These are phyloP conservation scores for Eupelmus urozonus DNA, from an alignment of 2,888 invertebrate genomes.

Conservation along the genomic window DNA sequence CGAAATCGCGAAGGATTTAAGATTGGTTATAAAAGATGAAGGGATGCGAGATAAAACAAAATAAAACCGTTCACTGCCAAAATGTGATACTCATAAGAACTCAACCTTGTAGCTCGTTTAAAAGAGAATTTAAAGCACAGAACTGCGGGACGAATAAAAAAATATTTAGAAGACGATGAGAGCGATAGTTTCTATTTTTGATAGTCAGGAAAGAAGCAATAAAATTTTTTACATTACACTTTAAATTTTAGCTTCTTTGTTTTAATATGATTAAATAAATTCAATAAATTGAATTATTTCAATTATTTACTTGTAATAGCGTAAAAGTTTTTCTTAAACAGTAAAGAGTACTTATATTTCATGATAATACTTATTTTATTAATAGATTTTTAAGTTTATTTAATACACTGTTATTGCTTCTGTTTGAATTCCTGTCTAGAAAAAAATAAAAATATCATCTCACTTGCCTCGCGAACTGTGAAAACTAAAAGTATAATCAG, in stretches of 20 bases:
- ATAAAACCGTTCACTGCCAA: slow-evolving; percentile 75
- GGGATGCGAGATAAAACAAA: slow-evolving; percentile 23
- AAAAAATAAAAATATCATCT: slow-evolving; percentile 10
- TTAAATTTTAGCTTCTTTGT: neutral
- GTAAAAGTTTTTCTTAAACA: neutral
- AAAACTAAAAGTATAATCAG: neutral
- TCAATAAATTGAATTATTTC: too few relatives aligned
- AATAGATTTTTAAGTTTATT: neutral
- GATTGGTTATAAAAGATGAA: neutral
- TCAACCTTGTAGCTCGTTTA: slow-evolving; percentile 67
- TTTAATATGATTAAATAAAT: neutral
- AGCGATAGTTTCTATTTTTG: neutral
- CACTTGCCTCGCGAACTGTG: slow-evolving; percentile 21
- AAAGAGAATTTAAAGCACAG: slow-evolving; percentile 29
- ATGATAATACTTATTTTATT: neutral
- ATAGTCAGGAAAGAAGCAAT: neutral
- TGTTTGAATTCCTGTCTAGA: too few relatives aligned
- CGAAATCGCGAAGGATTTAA: neutral
- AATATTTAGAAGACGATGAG: neutral
- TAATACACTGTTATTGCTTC: neutral
- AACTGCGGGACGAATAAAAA: neutral
- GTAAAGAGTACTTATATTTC: neutral
- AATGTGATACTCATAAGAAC: slow-evolving; percentile 74
- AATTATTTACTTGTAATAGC: too few relatives aligned
- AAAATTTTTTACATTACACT: neutral